Conservation (phyloP, 1,140 invertebrate species). For the Steinernema khuongi region DNA sequence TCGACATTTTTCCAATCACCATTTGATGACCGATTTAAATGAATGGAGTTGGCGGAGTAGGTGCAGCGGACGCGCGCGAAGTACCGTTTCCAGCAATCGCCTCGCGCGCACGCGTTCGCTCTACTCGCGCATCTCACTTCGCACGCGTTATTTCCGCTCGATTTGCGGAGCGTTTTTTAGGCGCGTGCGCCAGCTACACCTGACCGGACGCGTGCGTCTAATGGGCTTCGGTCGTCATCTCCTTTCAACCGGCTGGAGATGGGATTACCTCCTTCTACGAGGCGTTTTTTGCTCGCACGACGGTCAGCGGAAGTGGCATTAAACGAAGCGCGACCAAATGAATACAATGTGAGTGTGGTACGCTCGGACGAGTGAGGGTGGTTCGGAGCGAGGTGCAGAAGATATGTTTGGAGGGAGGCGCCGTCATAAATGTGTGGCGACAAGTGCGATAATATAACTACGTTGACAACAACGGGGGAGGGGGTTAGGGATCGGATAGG, state of each 20-base stretch:
- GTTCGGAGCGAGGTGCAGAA: not conserved
- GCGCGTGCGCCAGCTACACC: not conserved
- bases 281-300: not conserved
- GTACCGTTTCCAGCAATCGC: constrained; percentile 8
- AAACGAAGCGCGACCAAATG: constrained; percentile 13
- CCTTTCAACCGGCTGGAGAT: constrained; percentile 9
- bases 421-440: constrained; percentile 2
- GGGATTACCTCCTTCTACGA: not conserved
- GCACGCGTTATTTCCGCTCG: constrained; percentile 6
- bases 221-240: not conserved
- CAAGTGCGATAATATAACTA: constrained; percentile 3
- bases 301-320: constrained; percentile 12
- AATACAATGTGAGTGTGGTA: constrained; percentile 11
- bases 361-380: not conserved
- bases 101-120: no score
- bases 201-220: constrained; percentile 3
- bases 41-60: not conserved
- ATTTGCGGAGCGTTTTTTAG: constrained; percentile 13
- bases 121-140: not conserved
- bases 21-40: constrained; percentile 12
- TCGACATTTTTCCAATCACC: constrained; percentile 12
- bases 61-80: not conserved
- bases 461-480: not conserved
- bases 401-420: not conserved
- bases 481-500: not conserved